Base-by-base conservation (phyloP, 1,140 invertebrate species). In the Drosophila orosa region DNA sequence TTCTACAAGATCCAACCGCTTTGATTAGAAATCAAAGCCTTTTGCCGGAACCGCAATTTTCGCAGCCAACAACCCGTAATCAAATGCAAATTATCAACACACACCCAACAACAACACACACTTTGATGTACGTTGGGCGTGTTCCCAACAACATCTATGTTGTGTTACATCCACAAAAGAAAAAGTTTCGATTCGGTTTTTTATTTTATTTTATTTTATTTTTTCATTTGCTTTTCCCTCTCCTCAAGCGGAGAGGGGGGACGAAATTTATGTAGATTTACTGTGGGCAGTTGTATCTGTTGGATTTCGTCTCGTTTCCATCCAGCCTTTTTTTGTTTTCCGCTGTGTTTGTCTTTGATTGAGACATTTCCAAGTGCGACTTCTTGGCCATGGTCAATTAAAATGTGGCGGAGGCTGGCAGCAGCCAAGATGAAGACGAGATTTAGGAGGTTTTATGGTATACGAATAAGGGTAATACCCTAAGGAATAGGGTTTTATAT, bases 61-160 rank as follows among this genome's bases (percentile, higher is more conserved):
- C 69, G 78, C 83, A 77, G 81, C 74, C 69, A 69, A 74, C 71
- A 63, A 54, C 42, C 81, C 55, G 80, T 87, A 86, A 86, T 86
- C 83, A 86, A 86, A 86, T 86, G 83, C 82, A 86, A 86, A 86
- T 86, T 86, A 86, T 87, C 82, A 68, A 86, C 61, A 80, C 65
- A 76, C 77, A 50, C 3, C 35, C 10, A 19, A 22, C 31, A 55
- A 62, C 33, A 33, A 63, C 44, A 55, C 42, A 59, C 25, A 42
- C 52, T 61, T 73, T 24, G 74, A 54, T 54, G 50, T 54, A 54
- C 50, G 31, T 2, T 54, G 66, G 82, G 82, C 78, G 82, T 86
- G 82, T 67, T 78, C 40, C 60, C 25, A 44, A 55, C 52, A 37
- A 47, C 35, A 45, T 48, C 62, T 8, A 27, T 29, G n/a, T 48